Base-by-base conservation (phyloP, 2,797 vertebrate species). In the Crenichthys baileyi region DNA sequence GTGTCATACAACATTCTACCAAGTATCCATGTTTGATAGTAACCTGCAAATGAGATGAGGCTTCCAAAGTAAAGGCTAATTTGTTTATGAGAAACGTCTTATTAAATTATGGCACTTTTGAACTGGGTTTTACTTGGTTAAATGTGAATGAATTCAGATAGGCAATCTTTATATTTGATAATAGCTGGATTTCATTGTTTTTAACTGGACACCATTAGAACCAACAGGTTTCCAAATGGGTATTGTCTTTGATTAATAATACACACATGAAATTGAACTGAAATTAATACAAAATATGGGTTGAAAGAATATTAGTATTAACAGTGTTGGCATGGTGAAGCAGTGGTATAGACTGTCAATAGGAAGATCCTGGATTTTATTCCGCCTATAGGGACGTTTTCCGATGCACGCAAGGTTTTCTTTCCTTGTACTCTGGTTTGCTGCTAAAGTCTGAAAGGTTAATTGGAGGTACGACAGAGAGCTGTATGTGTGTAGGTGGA, bases 1-100 rank as follows among this genome's bases (percentile, higher is more conserved):
- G 86, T 88, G 82, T 90, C 70, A 77, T 70, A 90, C 77, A 86
- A 29, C 22, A 68, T 53, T 55, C 8, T 53, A 24, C 12, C 60
- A 63, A 22, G 44, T 39, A 58, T 7, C 53, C 36, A 70, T 16
- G 39, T 70, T 46, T 67, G 63, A 24, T 7, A 24, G 9, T 26
- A 70, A 70, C 24, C 41, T 70, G 12, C 41, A 70, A 46, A 70
- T 7, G 24, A 46, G 24, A 26, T 3, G 5, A 26, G 24, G 44
- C 6, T 46, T 46, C 15, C 26, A 26, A 7, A 46, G 41, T 70
- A 7, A 70, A 39, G 24, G 12, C 58, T 60, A 1, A 70, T 70
- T 48, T 70, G 11, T 58, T 58, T 12, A 58, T n/a, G 2, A n/a
- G n/a, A n/a, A 48, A 48, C 11, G n/a, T 26, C 36, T 55, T 55